phyloP scores from a whole-genome alignment of 37 sponge, comb jelly and placozoan genomes.

The Agelas oroides region DNA sequence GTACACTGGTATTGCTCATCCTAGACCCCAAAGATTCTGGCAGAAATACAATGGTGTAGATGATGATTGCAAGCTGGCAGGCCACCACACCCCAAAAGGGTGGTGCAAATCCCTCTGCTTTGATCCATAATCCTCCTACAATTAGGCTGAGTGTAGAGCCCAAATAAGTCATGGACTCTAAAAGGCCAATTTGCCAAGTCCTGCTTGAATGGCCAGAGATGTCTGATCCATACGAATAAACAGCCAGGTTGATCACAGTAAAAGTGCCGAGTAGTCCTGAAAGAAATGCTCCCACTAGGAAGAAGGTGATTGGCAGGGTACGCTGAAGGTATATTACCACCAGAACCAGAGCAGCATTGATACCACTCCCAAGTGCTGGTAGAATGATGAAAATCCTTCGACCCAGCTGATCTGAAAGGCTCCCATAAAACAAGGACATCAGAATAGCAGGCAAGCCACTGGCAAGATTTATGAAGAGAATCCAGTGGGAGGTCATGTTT shows the following conservation, averaged over 20 bases:
- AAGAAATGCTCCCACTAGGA: slow-evolving; percentile 51
- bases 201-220: slow-evolving; percentile 42
- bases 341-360: slow-evolving; percentile 60
- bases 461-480: slow-evolving; percentile 78
- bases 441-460: slow-evolving; percentile 62
- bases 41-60: slow-evolving; percentile 49
- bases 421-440: slow-evolving; percentile 63
- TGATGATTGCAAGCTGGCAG: slow-evolving; percentile 24
- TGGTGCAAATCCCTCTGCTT: slow-evolving; percentile 33
- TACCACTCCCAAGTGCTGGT: slow-evolving; percentile 52
- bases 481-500: slow-evolving; percentile 70
- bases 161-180: slow-evolving; percentile 86
- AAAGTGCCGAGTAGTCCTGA: slow-evolving; percentile 69
- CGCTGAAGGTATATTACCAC: slow-evolving; percentile 11
- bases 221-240: slow-evolving; percentile 79
- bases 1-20: background rate
- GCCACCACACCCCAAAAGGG: slow-evolving; percentile 57
- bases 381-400: slow-evolving; percentile 74
- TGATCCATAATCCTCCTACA: slow-evolving; percentile 72
- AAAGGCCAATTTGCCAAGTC: slow-evolving; percentile 69
- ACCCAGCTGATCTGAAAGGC: slow-evolving; percentile 68
- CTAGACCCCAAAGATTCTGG: slow-evolving; percentile 48
- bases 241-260: slow-evolving; percentile 67
- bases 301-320: slow-evolving; percentile 18
- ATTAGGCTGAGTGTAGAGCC: slow-evolving; percentile 70